These are phyloP conservation scores for Sparus aurata DNA, from an alignment of 2,797 vertebrate species.

Conservation along the genomic window DNA sequence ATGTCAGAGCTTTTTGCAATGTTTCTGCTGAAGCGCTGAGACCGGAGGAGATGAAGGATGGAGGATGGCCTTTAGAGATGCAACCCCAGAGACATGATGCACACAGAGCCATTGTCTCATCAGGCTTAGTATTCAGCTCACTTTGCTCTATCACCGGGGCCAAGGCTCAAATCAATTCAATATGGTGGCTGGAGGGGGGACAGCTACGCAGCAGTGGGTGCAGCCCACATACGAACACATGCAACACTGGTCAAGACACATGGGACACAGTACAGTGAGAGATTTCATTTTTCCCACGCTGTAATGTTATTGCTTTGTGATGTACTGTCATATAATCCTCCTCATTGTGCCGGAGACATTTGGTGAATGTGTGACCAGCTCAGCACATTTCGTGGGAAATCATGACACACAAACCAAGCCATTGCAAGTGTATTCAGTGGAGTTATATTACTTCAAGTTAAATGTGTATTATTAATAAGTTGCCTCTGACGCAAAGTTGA, in stretches of 20 bases:
- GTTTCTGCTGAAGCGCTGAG: slow-evolving; percentile 34
- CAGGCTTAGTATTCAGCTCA: slow-evolving; percentile 78
- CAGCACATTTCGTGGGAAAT: slow-evolving; percentile 23
- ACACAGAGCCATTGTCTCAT: slow-evolving; percentile 80
- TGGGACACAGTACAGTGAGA: slow-evolving; percentile 31
- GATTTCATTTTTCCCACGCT: slow-evolving; percentile 36
- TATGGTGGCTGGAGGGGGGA: slow-evolving; percentile 73
- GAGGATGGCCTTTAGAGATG: slow-evolving; percentile 69
- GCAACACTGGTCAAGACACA: slow-evolving; percentile 48
- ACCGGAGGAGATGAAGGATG: slow-evolving; percentile 59
- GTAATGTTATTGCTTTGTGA: slow-evolving; percentile 29
- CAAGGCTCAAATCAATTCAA: slow-evolving; percentile 79
- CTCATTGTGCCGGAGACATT: slow-evolving; percentile 36
- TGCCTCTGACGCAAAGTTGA: background rate
- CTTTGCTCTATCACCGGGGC: slow-evolving; percentile 64
- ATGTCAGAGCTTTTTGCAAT: slow-evolving; percentile 52
- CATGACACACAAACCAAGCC: background rate
- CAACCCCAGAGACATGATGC: slow-evolving; percentile 71
- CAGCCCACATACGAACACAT: slow-evolving; percentile 61
- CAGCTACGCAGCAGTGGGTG: slow-evolving; percentile 55
- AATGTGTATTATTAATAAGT: background rate
- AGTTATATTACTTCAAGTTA: background rate
- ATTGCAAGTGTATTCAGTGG: background rate
- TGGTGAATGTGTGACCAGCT: slow-evolving; percentile 28
- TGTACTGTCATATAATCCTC: slow-evolving; percentile 37